These are phyloP conservation scores for Heliconius eleuchia DNA, from an alignment of 1,140 invertebrate genomes.

Conservation along the genomic window DNA sequence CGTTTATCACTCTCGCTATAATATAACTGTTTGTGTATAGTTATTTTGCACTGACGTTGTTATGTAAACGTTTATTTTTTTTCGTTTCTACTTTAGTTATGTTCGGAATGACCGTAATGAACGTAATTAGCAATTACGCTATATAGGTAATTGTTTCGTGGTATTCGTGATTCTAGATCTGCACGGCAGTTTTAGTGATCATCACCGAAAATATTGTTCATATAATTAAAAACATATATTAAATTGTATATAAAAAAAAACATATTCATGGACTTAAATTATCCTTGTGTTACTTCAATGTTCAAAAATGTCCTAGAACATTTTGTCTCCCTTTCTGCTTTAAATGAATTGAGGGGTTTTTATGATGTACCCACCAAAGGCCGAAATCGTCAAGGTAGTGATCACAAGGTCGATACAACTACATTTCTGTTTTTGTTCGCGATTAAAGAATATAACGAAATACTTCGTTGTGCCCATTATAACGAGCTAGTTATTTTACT, in stretches of 20 bases:
- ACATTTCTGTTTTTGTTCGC: conserved; percentile 6
- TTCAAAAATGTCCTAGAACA: not conserved
- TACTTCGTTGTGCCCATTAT: not conserved
- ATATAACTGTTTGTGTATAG: not conserved
- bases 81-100: not conserved
- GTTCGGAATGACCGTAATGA: not conserved
- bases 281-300: not conserved
- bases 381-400: conserved; percentile 4
- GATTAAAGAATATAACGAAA: not conserved
- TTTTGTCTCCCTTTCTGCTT: not conserved
- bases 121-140: not conserved
- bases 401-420: not conserved
- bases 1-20: conserved; percentile 3
- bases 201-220: too few relatives aligned
- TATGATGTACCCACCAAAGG: not conserved
- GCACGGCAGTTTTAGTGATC: not conserved
- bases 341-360: conserved; percentile 4
- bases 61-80: not conserved
- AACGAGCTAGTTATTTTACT: not conserved
- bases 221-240: too few relatives aligned
- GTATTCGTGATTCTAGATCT: not conserved
- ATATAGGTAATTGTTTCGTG: not conserved
- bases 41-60: not conserved
- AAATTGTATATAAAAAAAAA: too few relatives aligned
- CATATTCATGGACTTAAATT: too few relatives aligned